Percentiles rank a stretch among this genome's conserved stretches.
Conservation (phyloP, 2,888 invertebrate genomes). For the Caenorhabditis zanzibari region DNA sequence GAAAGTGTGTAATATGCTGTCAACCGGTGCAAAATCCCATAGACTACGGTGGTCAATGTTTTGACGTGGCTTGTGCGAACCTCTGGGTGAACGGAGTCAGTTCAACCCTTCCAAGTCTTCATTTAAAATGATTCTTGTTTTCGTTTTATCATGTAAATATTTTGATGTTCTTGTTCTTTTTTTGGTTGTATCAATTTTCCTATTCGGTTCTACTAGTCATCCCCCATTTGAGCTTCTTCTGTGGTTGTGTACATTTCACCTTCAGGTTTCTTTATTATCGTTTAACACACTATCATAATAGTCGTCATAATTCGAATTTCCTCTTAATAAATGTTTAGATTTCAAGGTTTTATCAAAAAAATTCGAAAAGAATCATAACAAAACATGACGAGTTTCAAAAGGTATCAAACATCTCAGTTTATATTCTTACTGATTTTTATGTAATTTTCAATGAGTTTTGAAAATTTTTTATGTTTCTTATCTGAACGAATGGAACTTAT, state of each 20-base stretch:
- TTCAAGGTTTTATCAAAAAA: background rate
- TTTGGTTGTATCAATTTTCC: constrained; percentile 23
- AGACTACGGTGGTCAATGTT: constrained; percentile 72
- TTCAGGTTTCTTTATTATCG: constrained; percentile 42
- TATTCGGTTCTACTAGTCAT: constrained; percentile 32
- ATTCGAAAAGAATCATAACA: background rate
- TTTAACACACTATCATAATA: constrained; percentile 1
- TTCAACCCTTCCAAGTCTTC: constrained; percentile 73
- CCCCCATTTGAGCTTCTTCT: constrained; percentile 40
- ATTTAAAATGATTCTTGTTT: constrained; percentile 37
- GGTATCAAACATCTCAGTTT: no score
- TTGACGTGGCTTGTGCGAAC: constrained; percentile 79
- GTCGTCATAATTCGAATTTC: background rate
- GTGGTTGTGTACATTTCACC: constrained; percentile 38
- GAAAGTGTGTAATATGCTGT: constrained; percentile 73
- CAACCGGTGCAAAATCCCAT: constrained; percentile 60
- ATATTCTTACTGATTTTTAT: no score
- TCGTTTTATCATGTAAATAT: background rate
- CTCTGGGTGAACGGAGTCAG: constrained; percentile 80
- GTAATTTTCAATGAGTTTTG: background rate
- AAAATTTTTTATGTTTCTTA: background rate
- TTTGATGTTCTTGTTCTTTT: background rate
- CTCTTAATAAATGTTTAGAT: no score
- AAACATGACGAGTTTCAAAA: no score
- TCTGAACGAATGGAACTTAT: background rate